Percentiles rank a stretch among this genome's conserved stretches.
Evolutionary conservation across 2,113 vertebrate species (phyloP).

Genomic region (Peromyscus maniculatus): DNA sequence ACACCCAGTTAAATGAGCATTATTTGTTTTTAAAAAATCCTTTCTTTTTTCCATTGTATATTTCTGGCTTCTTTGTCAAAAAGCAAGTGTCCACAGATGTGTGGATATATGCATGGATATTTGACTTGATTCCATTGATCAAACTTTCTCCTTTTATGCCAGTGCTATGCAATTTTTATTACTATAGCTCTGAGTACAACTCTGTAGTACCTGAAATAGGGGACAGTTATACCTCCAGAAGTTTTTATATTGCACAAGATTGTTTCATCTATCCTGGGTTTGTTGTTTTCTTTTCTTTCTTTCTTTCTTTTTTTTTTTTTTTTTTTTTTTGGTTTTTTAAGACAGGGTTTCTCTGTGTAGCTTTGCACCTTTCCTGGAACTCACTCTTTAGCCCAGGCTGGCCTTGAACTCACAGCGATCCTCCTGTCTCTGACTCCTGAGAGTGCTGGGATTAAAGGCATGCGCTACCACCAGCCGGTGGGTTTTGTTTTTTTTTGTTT

Average conservation of each 20-base stretch:
- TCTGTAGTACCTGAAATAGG: not conserved
- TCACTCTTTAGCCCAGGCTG: too few relatives aligned
- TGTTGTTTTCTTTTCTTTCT: too few relatives aligned
- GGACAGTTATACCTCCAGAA: not conserved
- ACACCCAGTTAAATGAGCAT: not conserved
- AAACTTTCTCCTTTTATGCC: not conserved
- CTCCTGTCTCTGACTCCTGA: too few relatives aligned
- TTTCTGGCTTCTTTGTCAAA: not conserved
- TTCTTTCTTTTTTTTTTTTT: too few relatives aligned
- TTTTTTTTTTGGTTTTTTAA: too few relatives aligned
- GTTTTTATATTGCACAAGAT: not conserved
- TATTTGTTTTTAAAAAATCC: not conserved
- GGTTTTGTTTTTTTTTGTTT: too few relatives aligned
- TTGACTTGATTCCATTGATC: not conserved
- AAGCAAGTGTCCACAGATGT: not conserved
- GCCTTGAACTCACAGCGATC: too few relatives aligned
- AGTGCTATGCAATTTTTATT: not conserved
- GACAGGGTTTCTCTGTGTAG: too few relatives aligned
- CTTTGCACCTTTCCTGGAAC: too few relatives aligned
- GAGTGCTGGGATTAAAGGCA: too few relatives aligned
- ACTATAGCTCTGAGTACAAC: not conserved
- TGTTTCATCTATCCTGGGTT: not conserved
- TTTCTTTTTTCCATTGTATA: not conserved
- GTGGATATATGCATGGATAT: not conserved
- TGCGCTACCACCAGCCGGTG: too few relatives aligned